Percentiles rank a stretch among this genome's conserved stretches.
Evolutionary conservation across 1,140 invertebrate species (phyloP).

Genomic region (Andricus grossulariae): DNA sequence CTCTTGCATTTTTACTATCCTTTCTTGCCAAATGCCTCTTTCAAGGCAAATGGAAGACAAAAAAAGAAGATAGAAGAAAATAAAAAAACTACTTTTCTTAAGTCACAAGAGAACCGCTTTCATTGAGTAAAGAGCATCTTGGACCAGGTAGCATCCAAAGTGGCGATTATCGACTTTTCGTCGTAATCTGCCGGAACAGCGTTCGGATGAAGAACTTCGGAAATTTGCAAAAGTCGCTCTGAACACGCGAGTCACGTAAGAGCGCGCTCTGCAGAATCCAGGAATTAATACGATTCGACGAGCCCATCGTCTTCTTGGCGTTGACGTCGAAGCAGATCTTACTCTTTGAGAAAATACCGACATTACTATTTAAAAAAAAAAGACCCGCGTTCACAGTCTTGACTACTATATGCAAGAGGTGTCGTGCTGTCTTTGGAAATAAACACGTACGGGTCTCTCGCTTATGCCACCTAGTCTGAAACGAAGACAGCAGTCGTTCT

Average conservation of each 20-base stretch:
- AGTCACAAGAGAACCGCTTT: neutral
- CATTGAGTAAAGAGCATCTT: neutral
- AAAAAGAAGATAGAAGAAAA: too few species aligned
- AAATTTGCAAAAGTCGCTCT: slow-evolving; percentile 47
- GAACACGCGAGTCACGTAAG: slow-evolving; percentile 53
- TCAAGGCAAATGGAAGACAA: neutral
- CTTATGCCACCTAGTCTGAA: slow-evolving; percentile 37
- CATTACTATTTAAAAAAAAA: slow-evolving; percentile 34
- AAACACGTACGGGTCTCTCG: slow-evolving; percentile 19
- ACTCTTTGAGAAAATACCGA: slow-evolving; percentile 39
- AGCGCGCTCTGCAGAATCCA: slow-evolving; percentile 41
- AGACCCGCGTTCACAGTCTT: slow-evolving; percentile 36
- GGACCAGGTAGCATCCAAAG: slow-evolving; percentile 31
- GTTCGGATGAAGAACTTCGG: slow-evolving; percentile 33
- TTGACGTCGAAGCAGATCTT: slow-evolving; percentile 45
- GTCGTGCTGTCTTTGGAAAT: slow-evolving; percentile 28
- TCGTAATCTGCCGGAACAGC: slow-evolving; percentile 27
- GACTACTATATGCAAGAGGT: slow-evolving; percentile 34
- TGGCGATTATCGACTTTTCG: slow-evolving; percentile 32
- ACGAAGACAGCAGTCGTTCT: slow-evolving; percentile 23
- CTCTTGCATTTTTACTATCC: slow-evolving; percentile 23
- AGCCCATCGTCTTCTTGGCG: slow-evolving; percentile 37
- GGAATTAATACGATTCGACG: slow-evolving; percentile 56
- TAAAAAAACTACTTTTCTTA: neutral
- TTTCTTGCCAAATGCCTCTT: neutral